These are phyloP conservation scores for Sapajus apella DNA, from an alignment of 2,113 vertebrate species.

Conservation along the genomic window DNA sequence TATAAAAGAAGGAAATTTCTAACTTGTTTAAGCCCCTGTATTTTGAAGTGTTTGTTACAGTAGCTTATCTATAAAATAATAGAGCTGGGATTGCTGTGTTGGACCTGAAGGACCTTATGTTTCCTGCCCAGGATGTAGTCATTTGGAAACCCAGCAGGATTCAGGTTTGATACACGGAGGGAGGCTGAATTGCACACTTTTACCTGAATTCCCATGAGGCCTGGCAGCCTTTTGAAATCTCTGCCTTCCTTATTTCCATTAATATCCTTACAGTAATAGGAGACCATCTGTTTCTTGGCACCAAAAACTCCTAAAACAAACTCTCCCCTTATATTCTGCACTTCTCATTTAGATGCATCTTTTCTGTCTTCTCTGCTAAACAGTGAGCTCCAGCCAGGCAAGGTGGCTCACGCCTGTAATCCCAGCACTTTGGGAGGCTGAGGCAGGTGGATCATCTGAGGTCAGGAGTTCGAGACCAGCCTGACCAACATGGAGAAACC, in stretches of 20 bases:
- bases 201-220: neutral
- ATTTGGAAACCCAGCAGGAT: conserved; percentile 21
- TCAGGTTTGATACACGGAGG: no score
- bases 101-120: neutral
- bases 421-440: no score
- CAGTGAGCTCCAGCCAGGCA: neutral
- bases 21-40: neutral
- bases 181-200: neutral
- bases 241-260: neutral
- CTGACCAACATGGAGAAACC: no score
- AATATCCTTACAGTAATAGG: neutral
- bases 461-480: no score
- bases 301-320: neutral
- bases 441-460: no score
- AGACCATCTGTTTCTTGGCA: neutral
- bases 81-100: neutral
- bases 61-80: neutral
- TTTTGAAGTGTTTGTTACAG: neutral
- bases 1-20: neutral
- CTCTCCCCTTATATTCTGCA: neutral
- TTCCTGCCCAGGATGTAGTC: neutral
- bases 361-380: neutral
- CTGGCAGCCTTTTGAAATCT: neutral
- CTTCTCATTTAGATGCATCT: neutral
- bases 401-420: no score